Evolutionary conservation across 2,113 vertebrate genomes (phyloP), one percentile per base, ranked within the genome.

Genomic region (Sebastes schlegelii): DNA sequence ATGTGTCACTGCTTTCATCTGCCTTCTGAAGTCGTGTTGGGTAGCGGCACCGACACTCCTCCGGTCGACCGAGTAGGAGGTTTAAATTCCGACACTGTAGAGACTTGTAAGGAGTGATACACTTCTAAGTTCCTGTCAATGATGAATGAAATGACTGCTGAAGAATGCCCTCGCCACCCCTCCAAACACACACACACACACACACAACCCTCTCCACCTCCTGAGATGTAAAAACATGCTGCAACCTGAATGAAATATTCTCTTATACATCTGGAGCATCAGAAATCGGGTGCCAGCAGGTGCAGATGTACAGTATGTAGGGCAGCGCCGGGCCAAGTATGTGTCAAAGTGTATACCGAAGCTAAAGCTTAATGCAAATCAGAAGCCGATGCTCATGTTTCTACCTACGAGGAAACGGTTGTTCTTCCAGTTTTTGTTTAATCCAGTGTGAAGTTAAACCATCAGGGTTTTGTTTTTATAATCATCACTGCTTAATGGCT

Each of bases 31-130:
- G 71, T 86, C 11, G 4, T 42, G 3, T 42, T 2, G 51, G 43
- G n/a, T 48, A 2, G 48, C 13, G 2, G 46, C 46, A 7, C 70
- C 0, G 17, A 65, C 34, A 11, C 65, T 66, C 19, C 2, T 34
- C 54, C 11, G 57, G 14, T 49, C 23, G 26, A 11, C 42, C 1
- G 12, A 75, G 73, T 52, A 46, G 73, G 70, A 65, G 85, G 45
- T 45, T 69, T 60, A 40, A 79, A 91, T 90, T 90, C 85, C 85
- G 43, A 80, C 89, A 85, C 85, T 92, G 92, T 49, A 88, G 76
- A 90, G 90, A 91, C 92, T 86, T 92, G 92, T 89, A 79, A 21
- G 80, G 62, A 73, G 82, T 62, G 80, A 85, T 88, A 86, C 79
- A 80, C 74, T 75, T 78, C 67, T 84, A 19, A 19, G 71, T 65